Conservation (phyloP, 2,888 invertebrate genomes). For the Suillia variegata region DNA sequence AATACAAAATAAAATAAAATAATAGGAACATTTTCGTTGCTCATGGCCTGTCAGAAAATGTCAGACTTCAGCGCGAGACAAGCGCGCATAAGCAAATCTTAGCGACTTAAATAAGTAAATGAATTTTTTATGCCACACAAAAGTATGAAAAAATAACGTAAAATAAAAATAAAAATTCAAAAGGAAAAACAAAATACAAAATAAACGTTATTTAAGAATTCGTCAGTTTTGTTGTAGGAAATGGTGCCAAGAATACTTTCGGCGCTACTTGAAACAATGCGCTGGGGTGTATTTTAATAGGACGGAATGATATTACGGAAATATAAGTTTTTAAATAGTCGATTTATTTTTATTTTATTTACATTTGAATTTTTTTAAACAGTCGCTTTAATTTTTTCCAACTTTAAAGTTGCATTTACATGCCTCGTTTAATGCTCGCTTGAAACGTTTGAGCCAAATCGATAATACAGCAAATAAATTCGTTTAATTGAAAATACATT, state of each 20-base stretch:
- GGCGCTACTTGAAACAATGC: slow-evolving; percentile 23
- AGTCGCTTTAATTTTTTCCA: too few relatives aligned
- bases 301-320: too few relatives aligned
- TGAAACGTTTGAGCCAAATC: too few relatives aligned
- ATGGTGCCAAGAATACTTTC: slow-evolving; percentile 36
- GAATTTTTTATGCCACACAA: slow-evolving; percentile 30
- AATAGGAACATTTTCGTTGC: too few relatives aligned
- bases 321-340: too few relatives aligned
- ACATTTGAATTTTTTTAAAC: not conserved
- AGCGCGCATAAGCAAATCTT: slow-evolving; percentile 31
- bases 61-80: slow-evolving; percentile 43
- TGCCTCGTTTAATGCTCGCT: too few relatives aligned
- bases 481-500: slow-evolving; percentile 1
- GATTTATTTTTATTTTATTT: not conserved
- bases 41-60: slow-evolving; percentile 55
- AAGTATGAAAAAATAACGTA: too few relatives aligned
- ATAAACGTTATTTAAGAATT: too few relatives aligned
- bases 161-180: slow-evolving; percentile 12
- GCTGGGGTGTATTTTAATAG: too few relatives aligned
- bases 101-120: slow-evolving; percentile 52
- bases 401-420: too few relatives aligned
- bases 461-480: not conserved
- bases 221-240: slow-evolving; percentile 36
- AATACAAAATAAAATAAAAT: too few relatives aligned
- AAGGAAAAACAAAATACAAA: slow-evolving; percentile 7